A percentile compares a stretch with the other conserved stretches of the same genome.
These are phyloP conservation scores for Nesoenas mayeri DNA, from an alignment of 2,113 vertebrate genomes.

Conservation along the genomic window DNA sequence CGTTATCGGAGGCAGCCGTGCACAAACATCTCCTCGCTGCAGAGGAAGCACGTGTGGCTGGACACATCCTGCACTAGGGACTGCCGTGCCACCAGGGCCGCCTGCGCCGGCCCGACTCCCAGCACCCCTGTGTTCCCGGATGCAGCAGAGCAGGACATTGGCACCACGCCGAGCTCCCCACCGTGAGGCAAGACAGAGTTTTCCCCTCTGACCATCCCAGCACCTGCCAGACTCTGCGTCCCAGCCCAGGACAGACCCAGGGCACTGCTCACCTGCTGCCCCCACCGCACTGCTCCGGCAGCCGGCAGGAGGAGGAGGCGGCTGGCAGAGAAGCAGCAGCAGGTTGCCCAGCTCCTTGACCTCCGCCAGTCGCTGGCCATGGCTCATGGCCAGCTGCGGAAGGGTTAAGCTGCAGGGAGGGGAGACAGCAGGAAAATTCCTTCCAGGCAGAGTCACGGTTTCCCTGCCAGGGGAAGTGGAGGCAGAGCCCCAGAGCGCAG, in stretches of 20 bases:
- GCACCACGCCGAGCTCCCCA: fast-evolving
- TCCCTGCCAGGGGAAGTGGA: conserved; percentile 34
- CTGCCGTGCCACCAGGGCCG: background rate
- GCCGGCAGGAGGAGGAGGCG: background rate
- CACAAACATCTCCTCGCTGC: background rate
- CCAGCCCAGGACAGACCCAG: background rate
- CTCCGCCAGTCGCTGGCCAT: background rate
- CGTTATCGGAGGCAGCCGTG: fast-evolving
- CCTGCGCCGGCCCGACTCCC: fast-evolving
- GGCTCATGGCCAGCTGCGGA: background rate
- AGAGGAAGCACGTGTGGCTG: background rate
- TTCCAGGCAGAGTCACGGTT: conserved; percentile 47
- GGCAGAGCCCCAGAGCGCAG: background rate
- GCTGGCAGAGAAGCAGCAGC: background rate
- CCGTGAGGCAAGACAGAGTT: fast-evolving
- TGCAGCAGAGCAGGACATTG: fast-evolving
- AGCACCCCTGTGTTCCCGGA: fast-evolving
- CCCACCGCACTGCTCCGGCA: fast-evolving
- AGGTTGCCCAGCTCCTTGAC: background rate
- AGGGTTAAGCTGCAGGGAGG: conserved; percentile 43
- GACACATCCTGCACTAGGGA: background rate
- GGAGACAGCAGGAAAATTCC: conserved; percentile 44
- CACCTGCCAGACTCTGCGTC: fast-evolving
- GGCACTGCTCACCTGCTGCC: background rate
- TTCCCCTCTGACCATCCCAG: fast-evolving